Percentiles rank a stretch among this genome's conserved stretches.
Evolutionary conservation across 2,113 vertebrate species (phyloP).

Genomic region (Mormoops blainvillei): DNA sequence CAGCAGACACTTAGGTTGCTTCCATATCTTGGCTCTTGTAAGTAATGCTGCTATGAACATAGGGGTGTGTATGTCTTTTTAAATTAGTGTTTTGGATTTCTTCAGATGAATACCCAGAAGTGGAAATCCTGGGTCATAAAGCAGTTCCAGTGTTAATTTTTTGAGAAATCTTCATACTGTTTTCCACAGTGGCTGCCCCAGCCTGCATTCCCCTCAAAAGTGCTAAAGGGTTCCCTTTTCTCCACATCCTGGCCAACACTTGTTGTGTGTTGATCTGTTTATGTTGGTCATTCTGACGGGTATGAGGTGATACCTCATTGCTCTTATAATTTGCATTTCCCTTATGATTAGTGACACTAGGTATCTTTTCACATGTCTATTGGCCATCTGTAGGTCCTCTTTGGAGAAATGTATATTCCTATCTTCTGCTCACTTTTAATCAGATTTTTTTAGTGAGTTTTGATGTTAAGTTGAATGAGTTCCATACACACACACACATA

Average conservation of each 20-base stretch:
- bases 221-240: not conserved
- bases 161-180: not conserved
- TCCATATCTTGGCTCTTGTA: not conserved
- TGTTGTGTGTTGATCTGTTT: not conserved
- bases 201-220: not conserved
- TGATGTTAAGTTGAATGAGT: not conserved
- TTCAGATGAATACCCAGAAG: not conserved
- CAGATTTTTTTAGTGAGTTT: too few species aligned
- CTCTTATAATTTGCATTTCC: not conserved
- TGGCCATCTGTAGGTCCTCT: not conserved
- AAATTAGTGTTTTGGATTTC: not conserved
- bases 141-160: not conserved
- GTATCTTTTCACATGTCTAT: not conserved
- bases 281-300: not conserved
- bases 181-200: not conserved
- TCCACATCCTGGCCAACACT: not conserved
- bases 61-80: not conserved
- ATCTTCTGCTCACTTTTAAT: not conserved
- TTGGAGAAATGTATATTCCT: not conserved
- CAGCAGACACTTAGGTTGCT: not conserved
- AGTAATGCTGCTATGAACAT: not conserved
- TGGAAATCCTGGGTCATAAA: not conserved
- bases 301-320: not conserved
- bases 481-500: too few species aligned
- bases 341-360: not conserved